A percentile compares a stretch with the other conserved stretches of the same genome.
Conservation (phyloP, 1,140 invertebrate genomes). For the Nebria ingens region DNA sequence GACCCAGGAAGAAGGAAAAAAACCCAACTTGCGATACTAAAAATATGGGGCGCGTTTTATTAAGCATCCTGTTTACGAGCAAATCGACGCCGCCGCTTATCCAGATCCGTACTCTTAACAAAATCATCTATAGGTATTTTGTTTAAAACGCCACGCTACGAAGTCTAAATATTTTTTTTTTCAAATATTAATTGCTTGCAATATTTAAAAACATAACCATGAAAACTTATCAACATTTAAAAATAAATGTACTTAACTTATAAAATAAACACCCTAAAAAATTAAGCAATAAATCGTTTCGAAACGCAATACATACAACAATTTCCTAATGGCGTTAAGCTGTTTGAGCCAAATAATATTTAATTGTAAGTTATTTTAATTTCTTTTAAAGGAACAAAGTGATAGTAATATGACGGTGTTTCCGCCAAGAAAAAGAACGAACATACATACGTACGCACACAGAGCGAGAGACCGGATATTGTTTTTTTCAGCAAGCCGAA, state of each 20-base stretch:
- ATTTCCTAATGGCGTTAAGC: too few relatives aligned
- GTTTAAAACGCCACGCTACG: neutral
- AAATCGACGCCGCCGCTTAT: neutral
- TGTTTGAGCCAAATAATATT: too few relatives aligned
- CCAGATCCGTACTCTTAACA: neutral
- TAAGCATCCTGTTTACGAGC: slow-evolving; percentile 6
- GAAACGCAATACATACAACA: too few relatives aligned
- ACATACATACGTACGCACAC: neutral
- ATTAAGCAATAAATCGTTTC: too few relatives aligned
- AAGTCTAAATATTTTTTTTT: neutral
- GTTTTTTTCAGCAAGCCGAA: neutral
- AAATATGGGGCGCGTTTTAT: slow-evolving; percentile 7
- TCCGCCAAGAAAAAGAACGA: neutral
- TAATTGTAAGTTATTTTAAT: too few relatives aligned
- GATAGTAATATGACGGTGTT: neutral
- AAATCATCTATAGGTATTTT: too few relatives aligned
- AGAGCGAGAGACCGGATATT: neutral
- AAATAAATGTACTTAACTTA: too few relatives aligned
- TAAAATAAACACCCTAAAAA: too few relatives aligned
- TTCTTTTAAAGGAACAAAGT: neutral
- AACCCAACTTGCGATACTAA: neutral
- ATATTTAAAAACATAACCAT: too few relatives aligned
- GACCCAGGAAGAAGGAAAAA: neutral
- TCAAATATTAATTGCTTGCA: too few relatives aligned
- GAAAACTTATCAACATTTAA: too few relatives aligned